Conservation (phyloP, 1,140 invertebrate species). For the Philopotamus ludificatus region DNA sequence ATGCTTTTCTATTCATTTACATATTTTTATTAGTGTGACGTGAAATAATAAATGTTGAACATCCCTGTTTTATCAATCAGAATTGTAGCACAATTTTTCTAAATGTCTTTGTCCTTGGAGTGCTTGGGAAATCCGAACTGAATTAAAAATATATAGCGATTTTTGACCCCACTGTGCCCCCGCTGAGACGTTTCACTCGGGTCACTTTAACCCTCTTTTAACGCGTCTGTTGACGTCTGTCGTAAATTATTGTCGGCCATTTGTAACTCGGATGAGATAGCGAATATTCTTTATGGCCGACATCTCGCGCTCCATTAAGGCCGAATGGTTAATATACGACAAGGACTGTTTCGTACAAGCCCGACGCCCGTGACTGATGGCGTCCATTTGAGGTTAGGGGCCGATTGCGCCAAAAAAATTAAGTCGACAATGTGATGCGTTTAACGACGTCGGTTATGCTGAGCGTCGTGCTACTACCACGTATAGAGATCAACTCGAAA, state of each 20-base stretch:
- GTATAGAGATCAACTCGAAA: background rate
- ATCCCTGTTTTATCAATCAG: background rate
- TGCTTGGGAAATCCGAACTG: background rate
- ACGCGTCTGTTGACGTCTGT: background rate
- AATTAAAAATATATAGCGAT: conserved; percentile 7
- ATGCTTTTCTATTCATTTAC: too few species aligned
- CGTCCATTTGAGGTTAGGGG: background rate
- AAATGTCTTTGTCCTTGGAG: too few species aligned
- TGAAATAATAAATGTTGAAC: too few species aligned
- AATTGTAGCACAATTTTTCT: too few species aligned
- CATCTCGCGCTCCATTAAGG: background rate
- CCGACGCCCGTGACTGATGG: background rate
- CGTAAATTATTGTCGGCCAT: background rate
- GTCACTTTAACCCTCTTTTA: conserved; percentile 1
- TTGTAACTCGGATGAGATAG: background rate
- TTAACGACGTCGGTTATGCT: too few species aligned
- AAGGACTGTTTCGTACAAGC: background rate
- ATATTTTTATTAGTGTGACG: too few species aligned
- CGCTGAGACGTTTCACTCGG: conserved; percentile 4
- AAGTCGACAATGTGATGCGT: too few species aligned
- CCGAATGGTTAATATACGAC: background rate
- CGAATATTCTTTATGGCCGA: background rate
- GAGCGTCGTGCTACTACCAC: background rate
- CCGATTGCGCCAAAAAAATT: too few species aligned
- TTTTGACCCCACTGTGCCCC: background rate